These are phyloP conservation scores for Pelodiscus sinensis DNA, from an alignment of 2,113 vertebrate genomes.

Conservation along the genomic window DNA sequence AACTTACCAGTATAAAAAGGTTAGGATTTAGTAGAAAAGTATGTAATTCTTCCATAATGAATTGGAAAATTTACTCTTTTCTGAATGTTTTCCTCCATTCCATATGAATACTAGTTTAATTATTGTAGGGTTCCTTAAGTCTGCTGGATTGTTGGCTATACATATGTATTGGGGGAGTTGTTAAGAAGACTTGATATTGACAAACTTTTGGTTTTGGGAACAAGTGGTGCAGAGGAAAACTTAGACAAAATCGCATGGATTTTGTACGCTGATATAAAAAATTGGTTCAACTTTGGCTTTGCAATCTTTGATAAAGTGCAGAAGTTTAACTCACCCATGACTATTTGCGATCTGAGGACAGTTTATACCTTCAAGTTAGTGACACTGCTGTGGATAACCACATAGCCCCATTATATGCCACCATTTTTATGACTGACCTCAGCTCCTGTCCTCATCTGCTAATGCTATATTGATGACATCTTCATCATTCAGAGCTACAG, in stretches of 20 bases:
- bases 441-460: too few species aligned
- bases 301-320: neutral
- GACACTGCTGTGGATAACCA: too few species aligned
- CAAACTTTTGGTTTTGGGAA: neutral
- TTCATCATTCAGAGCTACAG: too few species aligned
- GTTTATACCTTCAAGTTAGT: too few species aligned
- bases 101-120: neutral
- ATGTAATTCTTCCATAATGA: neutral
- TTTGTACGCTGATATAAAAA: neutral
- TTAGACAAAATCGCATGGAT: neutral
- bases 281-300: neutral
- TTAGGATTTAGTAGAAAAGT: neutral
- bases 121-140: neutral
- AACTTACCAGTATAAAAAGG: neutral
- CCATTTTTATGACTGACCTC: too few species aligned
- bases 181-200: neutral
- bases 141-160: neutral
- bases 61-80: neutral
- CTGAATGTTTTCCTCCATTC: conserved; percentile 3
- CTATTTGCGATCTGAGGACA: too few species aligned
- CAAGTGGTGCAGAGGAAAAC: neutral
- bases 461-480: too few species aligned
- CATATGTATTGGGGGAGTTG: neutral
- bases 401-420: too few species aligned
- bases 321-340: neutral